Evolutionary conservation across 2,797 vertebrate species (phyloP).

Genomic region (Tragopan temminckii): DNA sequence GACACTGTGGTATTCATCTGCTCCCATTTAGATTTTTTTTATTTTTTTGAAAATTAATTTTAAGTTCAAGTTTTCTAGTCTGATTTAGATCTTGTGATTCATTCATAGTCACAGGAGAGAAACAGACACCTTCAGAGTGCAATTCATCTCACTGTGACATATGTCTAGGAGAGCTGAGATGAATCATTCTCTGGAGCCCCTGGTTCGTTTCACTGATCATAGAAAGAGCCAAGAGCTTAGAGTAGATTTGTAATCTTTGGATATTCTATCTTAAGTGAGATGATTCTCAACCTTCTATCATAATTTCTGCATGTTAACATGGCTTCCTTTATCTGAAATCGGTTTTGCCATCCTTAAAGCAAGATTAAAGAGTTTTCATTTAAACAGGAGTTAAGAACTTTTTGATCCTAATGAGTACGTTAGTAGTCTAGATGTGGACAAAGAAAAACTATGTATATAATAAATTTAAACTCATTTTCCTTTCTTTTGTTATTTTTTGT

Average conservation of each 20-base stretch:
- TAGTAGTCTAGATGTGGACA: neutral
- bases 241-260: neutral
- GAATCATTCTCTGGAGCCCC: neutral
- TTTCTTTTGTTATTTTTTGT: neutral
- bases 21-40: neutral
- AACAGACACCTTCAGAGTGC: neutral
- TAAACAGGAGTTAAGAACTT: neutral
- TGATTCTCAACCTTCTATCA: neutral
- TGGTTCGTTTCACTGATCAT: neutral
- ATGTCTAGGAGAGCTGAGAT: neutral
- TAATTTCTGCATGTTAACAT: fast-evolving
- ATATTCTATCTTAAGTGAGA: neutral
- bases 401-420: neutral
- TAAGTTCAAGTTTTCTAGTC: neutral
- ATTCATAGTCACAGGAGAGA: neutral
- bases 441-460: neutral
- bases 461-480: neutral
- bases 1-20: neutral
- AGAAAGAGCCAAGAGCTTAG: neutral
- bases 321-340: neutral
- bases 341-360: neutral
- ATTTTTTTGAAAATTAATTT: neutral
- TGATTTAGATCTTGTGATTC: neutral
- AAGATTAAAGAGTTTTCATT: neutral
- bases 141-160: neutral